phyloP scores from a whole-genome alignment of 2,113 vertebrate species.

The Agelaius tricolor region DNA sequence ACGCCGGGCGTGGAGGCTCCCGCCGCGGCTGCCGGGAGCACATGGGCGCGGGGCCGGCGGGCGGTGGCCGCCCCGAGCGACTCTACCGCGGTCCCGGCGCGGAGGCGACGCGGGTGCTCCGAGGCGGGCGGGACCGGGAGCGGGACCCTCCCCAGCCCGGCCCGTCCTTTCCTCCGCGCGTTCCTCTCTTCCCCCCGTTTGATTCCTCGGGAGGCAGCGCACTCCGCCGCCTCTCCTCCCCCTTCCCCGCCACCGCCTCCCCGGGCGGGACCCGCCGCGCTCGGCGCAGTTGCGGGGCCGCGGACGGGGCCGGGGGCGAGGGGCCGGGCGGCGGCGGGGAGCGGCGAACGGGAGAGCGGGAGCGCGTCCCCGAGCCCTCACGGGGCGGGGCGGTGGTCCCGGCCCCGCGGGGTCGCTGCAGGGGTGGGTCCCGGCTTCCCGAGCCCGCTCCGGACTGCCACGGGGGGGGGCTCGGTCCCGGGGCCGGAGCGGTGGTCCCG shows the following conservation, averaged over 20 bases:
- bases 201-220: neutral
- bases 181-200: neutral
- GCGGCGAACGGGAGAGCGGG: neutral
- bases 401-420: neutral
- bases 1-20: neutral
- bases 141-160: neutral
- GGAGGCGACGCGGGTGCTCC: neutral
- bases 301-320: neutral
- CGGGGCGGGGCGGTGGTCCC: neutral
- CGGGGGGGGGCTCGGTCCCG: too few species aligned
- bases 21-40: neutral
- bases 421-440: neutral
- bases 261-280: slow-evolving; percentile 3
- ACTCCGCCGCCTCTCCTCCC: neutral
- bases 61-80: neutral
- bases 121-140: neutral
- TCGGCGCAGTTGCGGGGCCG: neutral
- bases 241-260: neutral
- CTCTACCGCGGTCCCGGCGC: neutral
- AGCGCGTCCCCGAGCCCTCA: neutral
- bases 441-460: neutral
- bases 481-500: neutral
- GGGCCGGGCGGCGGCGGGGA: neutral
- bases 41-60: neutral
- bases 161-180: neutral